A percentile compares a stretch with the other conserved stretches of the same genome.
Evolutionary conservation across 2,797 vertebrate genomes (phyloP).

Genomic region (Sebastes matsubarae): DNA sequence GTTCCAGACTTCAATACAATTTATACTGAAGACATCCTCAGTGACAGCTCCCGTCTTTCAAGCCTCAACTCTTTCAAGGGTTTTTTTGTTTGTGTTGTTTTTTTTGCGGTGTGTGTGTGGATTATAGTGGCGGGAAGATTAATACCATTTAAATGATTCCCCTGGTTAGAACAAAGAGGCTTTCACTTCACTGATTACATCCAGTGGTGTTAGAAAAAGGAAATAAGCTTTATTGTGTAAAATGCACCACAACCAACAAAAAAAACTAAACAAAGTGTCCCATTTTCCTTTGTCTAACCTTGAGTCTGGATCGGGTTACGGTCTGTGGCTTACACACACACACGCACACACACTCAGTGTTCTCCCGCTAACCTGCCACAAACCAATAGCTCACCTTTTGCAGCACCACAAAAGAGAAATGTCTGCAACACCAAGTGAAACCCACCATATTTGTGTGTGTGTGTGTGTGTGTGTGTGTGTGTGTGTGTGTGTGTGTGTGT

Average conservation of each 20-base stretch:
- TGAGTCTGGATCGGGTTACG: constrained; percentile 21
- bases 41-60: not conserved
- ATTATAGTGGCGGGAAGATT: not conserved
- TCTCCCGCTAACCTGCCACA: not conserved
- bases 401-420: constrained; percentile 10
- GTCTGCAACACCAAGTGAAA: not conserved
- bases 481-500: not conserved
- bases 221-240: not conserved
- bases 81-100: not conserved
- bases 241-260: not conserved
- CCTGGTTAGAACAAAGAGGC: not conserved
- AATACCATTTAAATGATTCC: not conserved
- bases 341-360: not conserved
- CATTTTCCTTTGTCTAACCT: constrained; percentile 45
- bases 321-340: constrained; percentile 2
- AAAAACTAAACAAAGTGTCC: not conserved
- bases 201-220: not conserved
- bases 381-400: not conserved
- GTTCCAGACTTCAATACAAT: not conserved
- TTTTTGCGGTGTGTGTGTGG: not conserved
- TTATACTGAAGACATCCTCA: not conserved
- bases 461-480: not conserved
- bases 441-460: not conserved
- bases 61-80: not conserved
- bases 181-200: not conserved